phyloP scores from a whole-genome alignment of 2,797 vertebrate species.

The Vultur gryphus region DNA sequence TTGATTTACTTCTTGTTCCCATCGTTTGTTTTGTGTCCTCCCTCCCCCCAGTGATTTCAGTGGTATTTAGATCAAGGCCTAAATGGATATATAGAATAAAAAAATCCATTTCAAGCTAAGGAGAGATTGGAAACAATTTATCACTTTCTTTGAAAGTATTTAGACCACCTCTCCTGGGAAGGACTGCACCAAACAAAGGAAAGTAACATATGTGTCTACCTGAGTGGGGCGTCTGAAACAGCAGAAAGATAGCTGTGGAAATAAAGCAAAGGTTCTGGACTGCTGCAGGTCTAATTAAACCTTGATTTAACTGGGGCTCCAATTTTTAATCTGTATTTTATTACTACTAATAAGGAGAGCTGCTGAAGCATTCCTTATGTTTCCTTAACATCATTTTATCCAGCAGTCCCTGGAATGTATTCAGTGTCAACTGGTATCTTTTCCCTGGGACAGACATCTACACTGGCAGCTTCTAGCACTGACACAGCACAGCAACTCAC shows the following conservation, averaged over 20 bases:
- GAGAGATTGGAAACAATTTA: background rate
- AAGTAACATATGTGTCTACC: background rate
- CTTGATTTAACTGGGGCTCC: background rate
- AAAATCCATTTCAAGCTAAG: background rate
- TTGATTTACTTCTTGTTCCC: background rate
- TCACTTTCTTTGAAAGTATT: background rate
- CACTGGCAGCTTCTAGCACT: background rate
- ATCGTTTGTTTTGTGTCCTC: fast-evolving
- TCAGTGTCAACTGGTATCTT: background rate
- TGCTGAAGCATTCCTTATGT: background rate
- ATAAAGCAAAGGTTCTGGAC: background rate
- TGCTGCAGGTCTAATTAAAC: background rate
- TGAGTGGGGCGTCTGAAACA: background rate
- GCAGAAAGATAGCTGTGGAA: background rate
- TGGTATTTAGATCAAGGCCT: background rate
- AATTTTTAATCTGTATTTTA: conserved; percentile 13
- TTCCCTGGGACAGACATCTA: background rate
- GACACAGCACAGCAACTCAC: background rate
- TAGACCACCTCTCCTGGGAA: background rate
- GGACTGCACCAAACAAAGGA: background rate
- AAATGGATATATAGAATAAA: background rate
- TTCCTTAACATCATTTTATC: background rate
- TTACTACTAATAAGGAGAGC: background rate
- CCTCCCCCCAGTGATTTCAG: fast-evolving
- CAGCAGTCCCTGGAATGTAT: background rate